Percentiles rank a stretch among this genome's conserved stretches.
Evolutionary conservation across 2,113 vertebrate species (phyloP).

Genomic region (Semicossyphus pulcher): DNA sequence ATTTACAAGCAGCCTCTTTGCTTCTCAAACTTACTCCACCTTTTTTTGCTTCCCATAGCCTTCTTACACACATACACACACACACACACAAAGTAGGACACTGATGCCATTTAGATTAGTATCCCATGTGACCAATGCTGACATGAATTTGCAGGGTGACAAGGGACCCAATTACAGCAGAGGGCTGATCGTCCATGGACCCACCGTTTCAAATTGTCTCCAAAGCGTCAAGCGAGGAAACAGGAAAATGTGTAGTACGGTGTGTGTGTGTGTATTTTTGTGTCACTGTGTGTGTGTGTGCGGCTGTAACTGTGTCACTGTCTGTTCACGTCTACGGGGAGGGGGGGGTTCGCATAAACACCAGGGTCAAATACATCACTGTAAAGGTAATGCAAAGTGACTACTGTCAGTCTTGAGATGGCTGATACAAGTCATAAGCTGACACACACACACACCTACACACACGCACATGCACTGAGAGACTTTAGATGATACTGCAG

Average conservation of each 20-base stretch:
- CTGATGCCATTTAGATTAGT: conserved; percentile 83
- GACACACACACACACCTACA: conserved; percentile 10
- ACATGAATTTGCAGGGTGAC: conserved; percentile 79
- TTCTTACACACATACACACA: not conserved
- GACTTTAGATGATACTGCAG: conserved; percentile 7
- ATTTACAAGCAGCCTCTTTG: conserved; percentile 29
- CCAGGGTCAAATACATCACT: conserved; percentile 64
- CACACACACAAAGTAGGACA: conserved; percentile 76
- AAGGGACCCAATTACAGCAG: conserved; percentile 82
- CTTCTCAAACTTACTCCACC: conserved; percentile 25
- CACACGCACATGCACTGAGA: not conserved
- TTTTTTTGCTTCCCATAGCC: conserved; percentile 7
- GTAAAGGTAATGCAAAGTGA: conserved; percentile 65
- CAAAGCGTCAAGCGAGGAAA: conserved; percentile 38
- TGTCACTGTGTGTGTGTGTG: conserved; percentile 2
- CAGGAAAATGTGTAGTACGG: conserved; percentile 33
- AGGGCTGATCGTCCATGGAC: conserved; percentile 62
- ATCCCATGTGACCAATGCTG: conserved; percentile 74
- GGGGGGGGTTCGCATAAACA: conserved; percentile 58
- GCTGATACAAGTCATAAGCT: conserved; percentile 16
- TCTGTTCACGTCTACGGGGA: conserved; percentile 35
- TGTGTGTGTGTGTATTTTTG: not conserved
- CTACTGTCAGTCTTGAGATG: conserved; percentile 58
- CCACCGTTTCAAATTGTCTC: conserved; percentile 75
- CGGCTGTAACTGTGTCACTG: conserved; percentile 57